phyloP scores from a whole-genome alignment of 2,888 invertebrate genomes.

The Eudasyphora cyanicolor region DNA sequence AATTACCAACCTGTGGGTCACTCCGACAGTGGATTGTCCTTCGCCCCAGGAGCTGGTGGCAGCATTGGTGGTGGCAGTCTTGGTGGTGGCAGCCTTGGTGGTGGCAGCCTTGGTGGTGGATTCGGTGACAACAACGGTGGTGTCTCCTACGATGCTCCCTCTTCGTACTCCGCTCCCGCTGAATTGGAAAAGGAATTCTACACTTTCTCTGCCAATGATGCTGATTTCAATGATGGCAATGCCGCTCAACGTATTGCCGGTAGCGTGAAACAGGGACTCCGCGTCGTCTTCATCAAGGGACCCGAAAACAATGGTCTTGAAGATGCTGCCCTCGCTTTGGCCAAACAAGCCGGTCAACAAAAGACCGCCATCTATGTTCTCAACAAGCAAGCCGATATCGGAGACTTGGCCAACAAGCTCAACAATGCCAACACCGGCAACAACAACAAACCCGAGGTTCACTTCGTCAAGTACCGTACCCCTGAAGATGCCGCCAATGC shows the following conservation, averaged over 20 bases:
- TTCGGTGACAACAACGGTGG: conserved; percentile 37
- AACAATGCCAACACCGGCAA: conserved; percentile 36
- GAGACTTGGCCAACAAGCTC: conserved; percentile 61
- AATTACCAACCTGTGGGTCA: conserved; percentile 71
- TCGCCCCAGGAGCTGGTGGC: conserved; percentile 21
- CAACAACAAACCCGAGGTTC: conserved; percentile 70
- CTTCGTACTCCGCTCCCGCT: conserved; percentile 51
- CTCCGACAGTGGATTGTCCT: conserved; percentile 35
- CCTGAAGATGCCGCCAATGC: conserved; percentile 70
- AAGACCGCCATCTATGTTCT: conserved; percentile 68
- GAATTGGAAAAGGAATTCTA: conserved; percentile 66
- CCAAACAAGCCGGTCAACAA: conserved; percentile 60
- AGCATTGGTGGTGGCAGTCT: not conserved
- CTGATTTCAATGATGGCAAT: conserved; percentile 48
- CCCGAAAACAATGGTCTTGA: conserved; percentile 65
- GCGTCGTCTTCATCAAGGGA: conserved; percentile 67
- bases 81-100: conserved; percentile 9
- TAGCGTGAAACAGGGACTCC: conserved; percentile 63
- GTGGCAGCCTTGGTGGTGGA: conserved; percentile 5
- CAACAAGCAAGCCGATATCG: conserved; percentile 66
- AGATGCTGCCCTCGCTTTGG: conserved; percentile 64
- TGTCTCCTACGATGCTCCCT: conserved; percentile 28
- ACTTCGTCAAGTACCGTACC: conserved; percentile 72
- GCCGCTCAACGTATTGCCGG: conserved; percentile 41
- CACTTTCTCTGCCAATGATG: conserved; percentile 64